Percentiles rank a stretch among this genome's conserved stretches.
Evolutionary conservation across 2,888 invertebrate species (phyloP).

Genomic region (Polylopha cassiicola): DNA sequence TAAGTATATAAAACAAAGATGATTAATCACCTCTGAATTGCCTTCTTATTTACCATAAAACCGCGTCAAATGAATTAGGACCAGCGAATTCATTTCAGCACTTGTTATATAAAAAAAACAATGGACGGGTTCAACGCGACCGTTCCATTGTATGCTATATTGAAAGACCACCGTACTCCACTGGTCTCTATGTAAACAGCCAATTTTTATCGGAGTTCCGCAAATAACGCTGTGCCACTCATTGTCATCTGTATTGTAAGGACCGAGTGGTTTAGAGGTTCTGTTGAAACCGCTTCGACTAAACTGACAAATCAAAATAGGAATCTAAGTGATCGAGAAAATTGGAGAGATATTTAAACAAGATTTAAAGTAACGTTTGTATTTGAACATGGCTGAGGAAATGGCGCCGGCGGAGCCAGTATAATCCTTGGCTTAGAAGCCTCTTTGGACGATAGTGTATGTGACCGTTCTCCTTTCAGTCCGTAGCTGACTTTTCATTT

Average conservation of each 20-base stretch:
- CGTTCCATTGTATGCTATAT: conserved; percentile 41
- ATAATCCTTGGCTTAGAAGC: conserved; percentile 54
- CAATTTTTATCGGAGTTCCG: conserved; percentile 35
- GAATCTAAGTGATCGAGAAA: neutral
- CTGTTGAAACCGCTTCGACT: too few relatives aligned
- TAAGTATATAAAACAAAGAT: neutral
- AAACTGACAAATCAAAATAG: neutral
- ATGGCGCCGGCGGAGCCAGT: conserved; percentile 19
- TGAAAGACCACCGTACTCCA: conserved; percentile 35
- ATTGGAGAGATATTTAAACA: conserved; percentile 1
- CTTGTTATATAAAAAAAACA: conserved; percentile 34
- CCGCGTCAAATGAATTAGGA: conserved; percentile 11
- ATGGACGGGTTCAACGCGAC: conserved; percentile 47
- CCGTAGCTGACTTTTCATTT: too few relatives aligned
- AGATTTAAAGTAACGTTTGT: conserved; percentile 12
- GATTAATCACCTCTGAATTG: conserved; percentile 8
- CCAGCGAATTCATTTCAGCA: conserved; percentile 19
- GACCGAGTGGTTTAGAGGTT: conserved; percentile 23
- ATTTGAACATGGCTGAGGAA: conserved; percentile 27
- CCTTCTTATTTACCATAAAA: neutral
- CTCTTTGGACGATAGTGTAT: conserved; percentile 30
- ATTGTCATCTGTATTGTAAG: conserved; percentile 13
- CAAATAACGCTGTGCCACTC: conserved; percentile 23
- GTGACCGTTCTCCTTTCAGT: conserved; percentile 26
- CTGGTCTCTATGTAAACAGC: conserved; percentile 36